These are phyloP conservation scores for Nothoprocta perdicaria DNA, from an alignment of 2,113 vertebrate species.

Conservation along the genomic window DNA sequence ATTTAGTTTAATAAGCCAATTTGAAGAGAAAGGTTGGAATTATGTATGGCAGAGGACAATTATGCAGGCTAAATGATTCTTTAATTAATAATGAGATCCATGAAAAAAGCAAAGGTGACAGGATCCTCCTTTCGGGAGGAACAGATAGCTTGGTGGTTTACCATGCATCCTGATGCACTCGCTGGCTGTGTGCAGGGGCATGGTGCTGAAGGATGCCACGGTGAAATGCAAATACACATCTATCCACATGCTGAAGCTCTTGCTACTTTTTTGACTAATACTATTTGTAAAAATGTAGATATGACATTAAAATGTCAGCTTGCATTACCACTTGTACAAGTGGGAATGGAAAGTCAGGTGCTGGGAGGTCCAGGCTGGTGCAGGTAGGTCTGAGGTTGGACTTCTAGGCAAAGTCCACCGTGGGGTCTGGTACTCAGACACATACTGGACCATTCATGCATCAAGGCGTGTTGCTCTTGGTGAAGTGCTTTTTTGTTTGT, in stretches of 20 bases:
- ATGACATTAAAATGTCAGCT: neutral
- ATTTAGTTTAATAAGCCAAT: constrained; percentile 74
- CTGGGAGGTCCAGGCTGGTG: neutral
- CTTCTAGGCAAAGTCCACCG: too few relatives aligned
- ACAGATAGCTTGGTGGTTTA: constrained; percentile 37
- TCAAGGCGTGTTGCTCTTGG: too few relatives aligned
- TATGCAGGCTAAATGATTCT: constrained; percentile 75
- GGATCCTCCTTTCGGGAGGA: constrained; percentile 15
- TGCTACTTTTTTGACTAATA: neutral
- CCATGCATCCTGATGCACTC: neutral
- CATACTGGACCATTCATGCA: too few relatives aligned
- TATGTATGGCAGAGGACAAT: constrained; percentile 75
- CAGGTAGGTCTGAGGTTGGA: too few relatives aligned
- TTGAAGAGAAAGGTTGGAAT: constrained; percentile 76
- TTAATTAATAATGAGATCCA: constrained; percentile 76
- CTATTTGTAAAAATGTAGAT: neutral
- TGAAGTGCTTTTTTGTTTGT: too few relatives aligned
- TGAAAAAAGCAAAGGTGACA: constrained; percentile 57
- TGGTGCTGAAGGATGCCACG: fast-evolving
- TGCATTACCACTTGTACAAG: neutral
- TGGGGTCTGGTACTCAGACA: too few relatives aligned
- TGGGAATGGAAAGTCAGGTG: neutral
- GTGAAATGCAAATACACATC: neutral
- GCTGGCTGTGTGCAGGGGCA: neutral
- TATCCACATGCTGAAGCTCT: neutral